A percentile compares a stretch with the other conserved stretches of the same genome.
These are phyloP conservation scores for Lutjanus erythropterus DNA, from an alignment of 2,113 vertebrate species.

Conservation along the genomic window DNA sequence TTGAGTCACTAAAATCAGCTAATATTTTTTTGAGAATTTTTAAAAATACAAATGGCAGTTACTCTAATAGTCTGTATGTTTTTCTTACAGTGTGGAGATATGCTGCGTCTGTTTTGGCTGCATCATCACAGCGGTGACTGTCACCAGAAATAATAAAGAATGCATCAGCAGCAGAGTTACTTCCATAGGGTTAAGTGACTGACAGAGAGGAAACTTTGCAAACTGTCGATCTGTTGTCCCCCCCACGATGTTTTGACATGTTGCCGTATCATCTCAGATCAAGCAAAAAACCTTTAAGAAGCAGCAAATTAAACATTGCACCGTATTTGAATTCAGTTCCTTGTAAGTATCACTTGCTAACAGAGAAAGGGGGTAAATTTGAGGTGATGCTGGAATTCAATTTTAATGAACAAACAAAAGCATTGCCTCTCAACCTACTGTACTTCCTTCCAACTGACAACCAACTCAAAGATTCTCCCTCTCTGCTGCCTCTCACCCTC, in stretches of 20 bases:
- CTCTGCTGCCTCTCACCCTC: slow-evolving; percentile 49
- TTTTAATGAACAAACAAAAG: slow-evolving; percentile 81
- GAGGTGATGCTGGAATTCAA: slow-evolving; percentile 68
- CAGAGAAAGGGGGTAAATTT: slow-evolving; percentile 39
- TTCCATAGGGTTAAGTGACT: slow-evolving; percentile 39
- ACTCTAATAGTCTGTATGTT: too few relatives aligned
- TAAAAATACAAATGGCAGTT: too few relatives aligned
- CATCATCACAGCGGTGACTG: not conserved
- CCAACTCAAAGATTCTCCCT: slow-evolving; percentile 71
- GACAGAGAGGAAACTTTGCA: slow-evolving; percentile 36
- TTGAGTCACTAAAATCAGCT: too few relatives aligned
- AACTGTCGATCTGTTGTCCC: slow-evolving; percentile 9
- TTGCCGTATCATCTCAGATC: slow-evolving; percentile 40
- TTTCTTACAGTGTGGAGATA: too few relatives aligned
- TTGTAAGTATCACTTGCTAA: slow-evolving; percentile 40
- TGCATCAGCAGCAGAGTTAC: not conserved
- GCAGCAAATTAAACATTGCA: slow-evolving; percentile 39
- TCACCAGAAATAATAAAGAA: slow-evolving; percentile 31
- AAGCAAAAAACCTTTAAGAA: slow-evolving; percentile 18
- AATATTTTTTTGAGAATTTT: too few relatives aligned
- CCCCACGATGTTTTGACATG: not conserved
- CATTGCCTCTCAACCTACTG: slow-evolving; percentile 68
- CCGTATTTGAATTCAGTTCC: slow-evolving; percentile 37
- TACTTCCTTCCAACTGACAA: slow-evolving; percentile 82
- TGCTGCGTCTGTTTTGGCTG: not conserved